Conservation (phyloP, 1,140 invertebrate species). For the Pseudomyrmex flavicornis region DNA sequence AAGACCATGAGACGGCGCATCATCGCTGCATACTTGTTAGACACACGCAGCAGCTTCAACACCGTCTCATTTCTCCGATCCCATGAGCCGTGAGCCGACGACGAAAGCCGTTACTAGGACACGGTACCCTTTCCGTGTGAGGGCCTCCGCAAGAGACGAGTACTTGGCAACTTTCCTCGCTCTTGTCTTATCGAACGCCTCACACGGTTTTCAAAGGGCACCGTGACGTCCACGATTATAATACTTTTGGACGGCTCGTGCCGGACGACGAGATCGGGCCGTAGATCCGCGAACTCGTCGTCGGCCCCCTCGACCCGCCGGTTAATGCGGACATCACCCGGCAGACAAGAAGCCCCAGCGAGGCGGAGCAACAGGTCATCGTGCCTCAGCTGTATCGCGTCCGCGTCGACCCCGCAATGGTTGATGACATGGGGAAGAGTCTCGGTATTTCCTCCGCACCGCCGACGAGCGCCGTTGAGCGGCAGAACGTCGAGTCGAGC, state of each 20-base stretch:
- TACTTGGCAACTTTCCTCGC: constrained; percentile 1
- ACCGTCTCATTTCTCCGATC: neutral
- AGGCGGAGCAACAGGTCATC: neutral
- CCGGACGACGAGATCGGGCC: constrained; percentile 8
- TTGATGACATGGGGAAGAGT: neutral
- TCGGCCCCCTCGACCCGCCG: neutral
- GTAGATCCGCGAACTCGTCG: neutral
- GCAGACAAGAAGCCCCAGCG: neutral
- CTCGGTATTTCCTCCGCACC: neutral
- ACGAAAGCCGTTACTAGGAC: constrained; percentile 4
- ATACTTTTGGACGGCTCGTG: constrained; percentile 8
- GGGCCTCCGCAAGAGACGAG: neutral
- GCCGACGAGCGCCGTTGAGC: neutral
- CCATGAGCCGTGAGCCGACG: neutral
- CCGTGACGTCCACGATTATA: constrained; percentile 9
- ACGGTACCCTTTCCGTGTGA: neutral
- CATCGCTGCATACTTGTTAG: neutral
- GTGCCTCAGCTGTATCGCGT: neutral
- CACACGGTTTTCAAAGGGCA: constrained; percentile 13
- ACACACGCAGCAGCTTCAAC: neutral
- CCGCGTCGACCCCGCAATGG: neutral
- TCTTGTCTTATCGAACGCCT: neutral
- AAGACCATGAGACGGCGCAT: constrained; percentile 37
- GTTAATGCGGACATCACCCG: neutral
- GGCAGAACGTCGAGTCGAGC: neutral